Evolutionary conservation across 2,113 vertebrate genomes (phyloP).

Genomic region (Catharus fuscescens): DNA sequence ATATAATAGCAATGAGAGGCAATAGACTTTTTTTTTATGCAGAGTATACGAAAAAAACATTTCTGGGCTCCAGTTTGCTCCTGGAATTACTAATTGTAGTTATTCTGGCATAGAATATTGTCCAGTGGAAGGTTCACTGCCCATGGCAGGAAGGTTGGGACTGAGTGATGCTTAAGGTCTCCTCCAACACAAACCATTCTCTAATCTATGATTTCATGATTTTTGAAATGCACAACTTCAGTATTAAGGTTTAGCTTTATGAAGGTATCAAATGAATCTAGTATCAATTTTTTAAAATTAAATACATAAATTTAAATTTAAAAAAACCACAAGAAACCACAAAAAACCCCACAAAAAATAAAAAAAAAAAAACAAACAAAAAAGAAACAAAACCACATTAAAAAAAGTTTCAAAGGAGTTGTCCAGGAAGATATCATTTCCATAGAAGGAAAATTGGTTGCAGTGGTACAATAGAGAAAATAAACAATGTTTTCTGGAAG

Average conservation of each 20-base stretch:
- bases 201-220: neutral
- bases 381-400: neutral
- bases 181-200: neutral
- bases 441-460: neutral
- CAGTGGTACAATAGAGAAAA: neutral
- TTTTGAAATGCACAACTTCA: rapidly evolving
- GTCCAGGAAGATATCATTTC: neutral
- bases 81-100: neutral
- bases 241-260: neutral
- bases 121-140: neutral
- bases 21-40: neutral
- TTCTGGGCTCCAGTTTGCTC: neutral
- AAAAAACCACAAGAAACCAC: neutral
- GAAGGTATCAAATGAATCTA: neutral
- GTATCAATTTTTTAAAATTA: neutral
- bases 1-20: neutral
- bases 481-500: neutral
- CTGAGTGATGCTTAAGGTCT: neutral
- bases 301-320: neutral
- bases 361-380: neutral
- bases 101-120: neutral
- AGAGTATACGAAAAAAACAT: neutral
- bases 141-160: neutral
- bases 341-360: too few species aligned
- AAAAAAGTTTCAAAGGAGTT: neutral